These are phyloP conservation scores for Troides helena DNA, from an alignment of 2,888 invertebrate genomes.

Conservation along the genomic window DNA sequence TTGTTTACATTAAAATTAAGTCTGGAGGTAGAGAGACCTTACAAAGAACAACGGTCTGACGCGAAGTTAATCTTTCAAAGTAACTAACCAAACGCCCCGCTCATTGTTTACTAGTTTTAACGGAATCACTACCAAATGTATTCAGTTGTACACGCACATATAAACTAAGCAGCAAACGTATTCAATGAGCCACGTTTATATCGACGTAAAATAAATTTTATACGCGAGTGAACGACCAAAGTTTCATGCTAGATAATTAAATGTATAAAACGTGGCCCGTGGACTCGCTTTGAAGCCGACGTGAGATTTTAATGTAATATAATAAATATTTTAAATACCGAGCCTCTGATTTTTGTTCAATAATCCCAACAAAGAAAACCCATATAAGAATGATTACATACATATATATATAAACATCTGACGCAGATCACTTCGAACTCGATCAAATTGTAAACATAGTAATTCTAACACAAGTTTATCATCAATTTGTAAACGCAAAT, in stretches of 20 bases:
- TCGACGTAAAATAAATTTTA: constrained; percentile 25
- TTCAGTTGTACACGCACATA: constrained; percentile 62
- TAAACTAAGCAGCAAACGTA: constrained; percentile 37
- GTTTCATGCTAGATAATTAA: constrained; percentile 36
- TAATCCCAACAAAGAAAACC: constrained; percentile 13
- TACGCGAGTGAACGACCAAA: constrained; percentile 41
- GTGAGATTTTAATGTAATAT: constrained; percentile 55
- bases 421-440: background rate
- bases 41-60: constrained; percentile 11
- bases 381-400: background rate
- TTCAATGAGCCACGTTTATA: constrained; percentile 34
- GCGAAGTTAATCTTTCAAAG: constrained; percentile 36
- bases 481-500: background rate
- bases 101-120: constrained; percentile 56
- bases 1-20: constrained; percentile 6
- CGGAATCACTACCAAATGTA: constrained; percentile 58
- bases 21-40: constrained; percentile 9
- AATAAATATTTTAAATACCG: constrained; percentile 45
- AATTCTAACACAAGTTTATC: background rate
- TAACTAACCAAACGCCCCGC: constrained; percentile 37
- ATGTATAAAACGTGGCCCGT: constrained; percentile 46
- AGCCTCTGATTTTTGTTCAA: constrained; percentile 47
- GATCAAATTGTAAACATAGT: background rate
- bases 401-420: too few species aligned
- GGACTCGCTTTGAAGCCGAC: constrained; percentile 40